These are phyloP conservation scores for Xyrauchen texanus DNA, from an alignment of 2,113 vertebrate genomes.

Conservation along the genomic window DNA sequence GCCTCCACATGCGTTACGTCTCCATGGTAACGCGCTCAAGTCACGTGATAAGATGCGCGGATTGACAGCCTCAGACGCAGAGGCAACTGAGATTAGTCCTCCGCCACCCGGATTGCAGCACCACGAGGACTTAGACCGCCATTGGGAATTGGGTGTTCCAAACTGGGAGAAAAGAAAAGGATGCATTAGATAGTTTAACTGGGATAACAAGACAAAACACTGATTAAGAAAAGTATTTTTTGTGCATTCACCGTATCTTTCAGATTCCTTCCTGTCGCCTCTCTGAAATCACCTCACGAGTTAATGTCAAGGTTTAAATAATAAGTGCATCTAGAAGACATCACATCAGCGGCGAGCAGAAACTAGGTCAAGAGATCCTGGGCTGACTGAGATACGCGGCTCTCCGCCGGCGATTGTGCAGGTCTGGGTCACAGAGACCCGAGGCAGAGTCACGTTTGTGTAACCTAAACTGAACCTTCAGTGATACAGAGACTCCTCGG, in stretches of 20 bases:
- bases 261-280: background rate
- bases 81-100: no score
- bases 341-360: conserved; percentile 51
- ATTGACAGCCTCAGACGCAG: no score
- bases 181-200: no score
- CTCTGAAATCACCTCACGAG: conserved; percentile 43
- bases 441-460: conserved; percentile 24
- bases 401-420: conserved; percentile 9
- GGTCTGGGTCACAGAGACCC: conserved; percentile 23
- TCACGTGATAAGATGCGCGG: no score
- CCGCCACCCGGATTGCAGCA: no score
- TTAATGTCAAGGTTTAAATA: conserved; percentile 43
- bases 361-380: conserved; percentile 55
- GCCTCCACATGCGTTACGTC: no score
- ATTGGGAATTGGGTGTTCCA: no score
- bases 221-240: no score
- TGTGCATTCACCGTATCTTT: background rate
- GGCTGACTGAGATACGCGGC: conserved; percentile 39
- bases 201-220: no score
- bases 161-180: no score
- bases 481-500: conserved; percentile 22
- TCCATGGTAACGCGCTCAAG: no score
- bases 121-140: no score
- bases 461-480: conserved; percentile 9
- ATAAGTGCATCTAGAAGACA: conserved; percentile 49